Evolutionary conservation across 2,113 vertebrate genomes (phyloP).

Genomic region (Scartelaos histophorus): DNA sequence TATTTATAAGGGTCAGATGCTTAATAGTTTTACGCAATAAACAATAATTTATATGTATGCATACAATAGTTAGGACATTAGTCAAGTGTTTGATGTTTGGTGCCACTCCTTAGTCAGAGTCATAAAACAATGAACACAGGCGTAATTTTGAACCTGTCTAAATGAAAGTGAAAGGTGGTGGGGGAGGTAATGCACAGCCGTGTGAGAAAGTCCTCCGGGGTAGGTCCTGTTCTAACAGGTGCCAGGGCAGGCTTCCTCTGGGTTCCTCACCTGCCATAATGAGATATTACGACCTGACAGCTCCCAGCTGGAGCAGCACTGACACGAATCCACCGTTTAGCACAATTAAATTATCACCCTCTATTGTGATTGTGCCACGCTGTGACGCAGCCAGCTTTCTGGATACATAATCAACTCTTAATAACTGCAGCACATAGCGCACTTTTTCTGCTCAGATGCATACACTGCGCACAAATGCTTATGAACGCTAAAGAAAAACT

Average conservation of each 20-base stretch:
- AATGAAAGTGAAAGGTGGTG: slow-evolving; percentile 11
- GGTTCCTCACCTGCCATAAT: slow-evolving; percentile 83
- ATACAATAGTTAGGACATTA: neutral
- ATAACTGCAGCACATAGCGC: slow-evolving; percentile 39
- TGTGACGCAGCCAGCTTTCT: slow-evolving; percentile 83
- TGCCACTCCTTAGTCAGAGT: neutral
- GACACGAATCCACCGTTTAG: slow-evolving; percentile 86
- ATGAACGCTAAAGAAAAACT: slow-evolving; percentile 7
- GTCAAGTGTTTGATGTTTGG: neutral
- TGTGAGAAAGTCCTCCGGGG: slow-evolving; percentile 48
- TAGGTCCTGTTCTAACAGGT: slow-evolving; percentile 81
- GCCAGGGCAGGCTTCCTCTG: slow-evolving; percentile 85
- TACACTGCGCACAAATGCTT: slow-evolving; percentile 13
- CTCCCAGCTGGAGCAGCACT: slow-evolving; percentile 88
- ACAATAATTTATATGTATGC: neutral
- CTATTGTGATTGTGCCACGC: slow-evolving; percentile 86
- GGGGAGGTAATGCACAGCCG: slow-evolving; percentile 6
- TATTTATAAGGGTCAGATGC: neutral
- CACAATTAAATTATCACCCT: slow-evolving; percentile 96
- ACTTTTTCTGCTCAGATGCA: slow-evolving; percentile 31
- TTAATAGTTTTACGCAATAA: neutral
- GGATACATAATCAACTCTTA: slow-evolving; percentile 68
- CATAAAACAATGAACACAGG: neutral
- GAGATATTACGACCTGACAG: slow-evolving; percentile 92
- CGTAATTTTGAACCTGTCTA: neutral